A percentile compares a stretch with the other conserved stretches of the same genome.
Conservation (phyloP, 2,888 invertebrate species). For the Protodeltote pygarga region DNA sequence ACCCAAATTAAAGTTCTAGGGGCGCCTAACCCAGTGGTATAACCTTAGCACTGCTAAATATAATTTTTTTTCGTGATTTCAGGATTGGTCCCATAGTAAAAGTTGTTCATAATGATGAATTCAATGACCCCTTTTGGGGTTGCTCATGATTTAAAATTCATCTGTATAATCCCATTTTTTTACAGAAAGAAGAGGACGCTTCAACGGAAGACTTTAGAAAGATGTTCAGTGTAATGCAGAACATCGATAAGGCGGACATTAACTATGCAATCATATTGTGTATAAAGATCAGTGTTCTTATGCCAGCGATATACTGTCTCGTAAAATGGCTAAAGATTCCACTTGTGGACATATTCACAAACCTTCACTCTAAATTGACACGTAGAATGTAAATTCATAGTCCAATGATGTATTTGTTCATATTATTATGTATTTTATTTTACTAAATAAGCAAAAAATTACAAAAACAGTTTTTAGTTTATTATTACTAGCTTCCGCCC, state of each 20-base stretch:
- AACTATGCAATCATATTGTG: conserved; percentile 37
- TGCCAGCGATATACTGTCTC: conserved; percentile 57
- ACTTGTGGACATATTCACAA: conserved; percentile 30
- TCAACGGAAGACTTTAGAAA: conserved; percentile 59
- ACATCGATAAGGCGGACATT: conserved; percentile 28
- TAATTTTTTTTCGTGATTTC: too few species aligned
- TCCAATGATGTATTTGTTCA: conserved; percentile 14
- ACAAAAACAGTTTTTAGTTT: conserved; percentile 4
- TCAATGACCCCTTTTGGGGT: too few species aligned
- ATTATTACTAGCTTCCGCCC: too few species aligned
- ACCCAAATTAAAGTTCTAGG: too few species aligned
- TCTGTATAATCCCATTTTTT: too few species aligned
- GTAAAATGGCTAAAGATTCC: conserved; percentile 53
- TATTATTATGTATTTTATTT: conserved; percentile 24
- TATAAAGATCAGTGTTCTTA: conserved; percentile 54
- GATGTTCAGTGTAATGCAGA: conserved; percentile 48
- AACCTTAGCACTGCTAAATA: too few species aligned
- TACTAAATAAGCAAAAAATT: conserved; percentile 17
- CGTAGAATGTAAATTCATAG: conserved; percentile 20
- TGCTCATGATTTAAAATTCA: too few species aligned
- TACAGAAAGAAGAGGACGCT: conserved; percentile 49
- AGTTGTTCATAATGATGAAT: too few species aligned
- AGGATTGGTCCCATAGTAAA: too few species aligned
- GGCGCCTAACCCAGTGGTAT: too few species aligned
- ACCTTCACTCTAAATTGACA: conserved; percentile 15